Evolutionary conservation across 1,140 invertebrate genomes (phyloP), one percentile per base, ranked within the genome.

Genomic region (Panagrolaimus sp.): DNA sequence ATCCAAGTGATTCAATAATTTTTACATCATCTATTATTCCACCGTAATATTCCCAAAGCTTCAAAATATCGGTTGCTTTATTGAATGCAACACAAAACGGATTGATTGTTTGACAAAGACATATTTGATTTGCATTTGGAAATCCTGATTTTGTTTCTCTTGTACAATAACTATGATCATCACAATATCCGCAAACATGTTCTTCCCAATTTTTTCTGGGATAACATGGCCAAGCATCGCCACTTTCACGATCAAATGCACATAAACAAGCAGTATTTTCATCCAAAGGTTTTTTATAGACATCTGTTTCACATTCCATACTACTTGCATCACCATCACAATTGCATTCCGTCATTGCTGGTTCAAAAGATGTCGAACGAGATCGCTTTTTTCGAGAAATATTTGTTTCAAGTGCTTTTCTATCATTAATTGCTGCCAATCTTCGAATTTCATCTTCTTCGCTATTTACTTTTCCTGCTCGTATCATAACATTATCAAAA

Each of bases 221-320:
- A 70, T 77, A 74, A 62, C 77, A 78, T 5, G 77, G 77, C 77
- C 77, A 78, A 14, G 76, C 77, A 70, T 78, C 77, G 27, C 70
- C 75, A 61, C 72, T 78, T 11, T 65, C 68, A 53, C 77, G 42
- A 68, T 78, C 77, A 61, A 78, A 78, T 7, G 77, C 77, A 46
- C 77, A 78, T 43, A 78, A 66, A 44, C 77, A 78, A 7, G 42
- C 67, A 42, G 67, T 65, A 11, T 69, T 43, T 5, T 45, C 65
- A 25, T 45, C 65, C 5, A 44, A 42, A 5, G 72, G 75, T 27
- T 72, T 68, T 8, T 77, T 65, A 20, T 75, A 65, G 69, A 69
- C 44, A 47, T 74, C 68, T 47, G 64, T 43, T 13, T 68, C n/a
- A 23, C 16, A 46, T 13, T 63, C 13, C 25, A 44, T 42, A 13